These are phyloP conservation scores for Bombycilla garrulus DNA, from an alignment of 2,113 vertebrate species.

Conservation along the genomic window DNA sequence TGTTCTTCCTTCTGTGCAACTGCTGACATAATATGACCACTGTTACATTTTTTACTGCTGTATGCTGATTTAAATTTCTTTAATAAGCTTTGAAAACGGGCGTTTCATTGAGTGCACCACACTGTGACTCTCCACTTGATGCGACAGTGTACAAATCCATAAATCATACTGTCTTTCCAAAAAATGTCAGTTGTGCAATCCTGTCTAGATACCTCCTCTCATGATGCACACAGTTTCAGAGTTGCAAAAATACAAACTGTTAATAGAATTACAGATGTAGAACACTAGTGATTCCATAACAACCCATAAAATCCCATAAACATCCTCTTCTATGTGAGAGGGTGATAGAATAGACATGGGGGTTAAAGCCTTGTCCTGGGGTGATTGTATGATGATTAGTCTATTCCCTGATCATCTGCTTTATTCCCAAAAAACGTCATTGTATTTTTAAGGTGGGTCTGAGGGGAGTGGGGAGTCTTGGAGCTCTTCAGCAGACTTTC, in stretches of 20 bases:
- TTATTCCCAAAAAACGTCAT: neutral
- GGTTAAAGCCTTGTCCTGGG: neutral
- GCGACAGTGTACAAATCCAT: neutral
- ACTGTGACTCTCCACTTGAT: neutral
- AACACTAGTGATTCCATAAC: neutral
- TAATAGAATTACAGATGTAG: neutral
- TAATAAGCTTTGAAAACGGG: neutral
- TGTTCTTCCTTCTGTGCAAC: neutral
- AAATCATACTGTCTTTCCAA: neutral
- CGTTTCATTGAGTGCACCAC: neutral
- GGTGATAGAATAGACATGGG: neutral
- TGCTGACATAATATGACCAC: neutral
- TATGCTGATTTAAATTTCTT: neutral
- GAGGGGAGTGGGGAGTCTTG: neutral
- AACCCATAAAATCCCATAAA: too few relatives aligned
- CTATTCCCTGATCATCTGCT: neutral
- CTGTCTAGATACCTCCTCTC: neutral
- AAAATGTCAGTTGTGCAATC: neutral
- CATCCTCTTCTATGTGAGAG: neutral
- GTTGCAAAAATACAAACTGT: neutral
- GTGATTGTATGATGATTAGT: neutral
- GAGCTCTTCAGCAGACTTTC: neutral
- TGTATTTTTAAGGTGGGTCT: neutral
- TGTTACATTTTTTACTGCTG: neutral
- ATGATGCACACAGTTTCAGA: neutral